Base-by-base conservation (phyloP, 2,888 invertebrate genomes). In the Chloromyia formosa region DNA sequence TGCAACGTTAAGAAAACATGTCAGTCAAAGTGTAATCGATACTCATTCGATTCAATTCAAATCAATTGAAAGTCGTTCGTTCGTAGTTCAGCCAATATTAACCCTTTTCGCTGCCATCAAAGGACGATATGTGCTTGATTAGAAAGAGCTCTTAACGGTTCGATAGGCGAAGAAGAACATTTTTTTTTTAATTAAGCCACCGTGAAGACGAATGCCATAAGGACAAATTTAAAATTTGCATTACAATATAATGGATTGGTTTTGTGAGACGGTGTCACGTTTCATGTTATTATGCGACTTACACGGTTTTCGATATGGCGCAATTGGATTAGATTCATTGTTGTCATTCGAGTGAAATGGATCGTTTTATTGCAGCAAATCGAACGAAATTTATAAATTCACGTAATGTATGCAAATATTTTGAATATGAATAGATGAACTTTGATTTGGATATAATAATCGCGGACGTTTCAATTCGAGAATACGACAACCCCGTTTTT, bases 11-110 rank as follows among this genome's bases (percentile, higher is more conserved):
- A 66, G 66, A 66, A 66, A 66, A 66, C 66, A 66, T 66, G 66
- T 66, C 66, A 66, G 66, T 66, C 66, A 66, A 66, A 66, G 35
- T 66, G 66, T 66, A 66, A 66, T 66, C 66, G 66, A 66, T 66
- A 66, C 66, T 66, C 66, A 66, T 66, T 66, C 66, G 45, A 66
- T 66, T 64, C 62, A 42, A 18, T 42, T 45, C 66, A 45, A 66
- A 66, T 66, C 66, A 66, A 66, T 66, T 66, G 35, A 16, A 49
- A 66, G 27, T 22, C 66, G 22, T 66, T 40, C 64, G 22, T 66
- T 18, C 42, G 49, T 45, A 49, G 16, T 62, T 16, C 35, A 40
- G 23, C 14, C 27, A 35, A 60, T 10, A 18, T 42, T 12, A 66
- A 66, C 45, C 66, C 66, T 49, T 66, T 49, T 45, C 45, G 12